These are phyloP conservation scores for Meloidogyne exigua DNA, from an alignment of 1,140 invertebrate genomes.

Conservation along the genomic window DNA sequence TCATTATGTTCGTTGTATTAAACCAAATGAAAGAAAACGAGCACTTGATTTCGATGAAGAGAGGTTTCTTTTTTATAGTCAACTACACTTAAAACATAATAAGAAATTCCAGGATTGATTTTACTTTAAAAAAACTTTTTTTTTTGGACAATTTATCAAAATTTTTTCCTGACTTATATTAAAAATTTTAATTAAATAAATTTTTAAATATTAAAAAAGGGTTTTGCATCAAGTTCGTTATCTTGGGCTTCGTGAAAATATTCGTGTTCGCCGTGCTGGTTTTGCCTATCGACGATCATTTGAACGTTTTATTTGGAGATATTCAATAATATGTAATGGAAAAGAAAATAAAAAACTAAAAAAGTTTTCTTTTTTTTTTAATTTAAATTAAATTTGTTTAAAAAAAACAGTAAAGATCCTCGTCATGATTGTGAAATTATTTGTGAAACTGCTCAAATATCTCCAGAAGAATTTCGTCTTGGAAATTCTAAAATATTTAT, in stretches of 20 bases:
- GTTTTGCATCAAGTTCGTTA: slow-evolving; percentile 73
- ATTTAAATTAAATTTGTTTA: background rate
- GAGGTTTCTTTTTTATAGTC: slow-evolving; percentile 59
- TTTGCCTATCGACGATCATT: slow-evolving; percentile 72
- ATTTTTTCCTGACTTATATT: too few species aligned
- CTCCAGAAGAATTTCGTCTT: slow-evolving; percentile 73
- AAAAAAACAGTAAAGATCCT: slow-evolving; percentile 16
- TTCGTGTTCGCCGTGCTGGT: slow-evolving; percentile 72
- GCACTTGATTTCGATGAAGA: slow-evolving; percentile 76
- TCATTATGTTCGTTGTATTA: slow-evolving; percentile 77
- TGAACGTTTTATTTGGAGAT: slow-evolving; percentile 71
- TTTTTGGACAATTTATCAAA: too few species aligned
- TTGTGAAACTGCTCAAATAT: slow-evolving; percentile 70
- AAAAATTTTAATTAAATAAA: background rate
- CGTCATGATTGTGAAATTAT: slow-evolving; percentile 66
- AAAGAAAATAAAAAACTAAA: background rate
- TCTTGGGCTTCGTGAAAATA: slow-evolving; percentile 72
- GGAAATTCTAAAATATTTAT: slow-evolving; percentile 76
- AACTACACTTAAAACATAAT: too few species aligned
- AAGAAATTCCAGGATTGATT: too few species aligned
- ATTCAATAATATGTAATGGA: slow-evolving; percentile 70
- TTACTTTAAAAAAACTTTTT: too few species aligned
- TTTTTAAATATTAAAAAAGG: slow-evolving; percentile 32
- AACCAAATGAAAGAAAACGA: slow-evolving; percentile 77
- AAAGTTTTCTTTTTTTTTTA: slow-evolving; percentile 10